Evolutionary conservation across 1,140 invertebrate species (phyloP), one percentile per base, ranked within the genome.

Genomic region (Cyrtorhinus lividipennis): DNA sequence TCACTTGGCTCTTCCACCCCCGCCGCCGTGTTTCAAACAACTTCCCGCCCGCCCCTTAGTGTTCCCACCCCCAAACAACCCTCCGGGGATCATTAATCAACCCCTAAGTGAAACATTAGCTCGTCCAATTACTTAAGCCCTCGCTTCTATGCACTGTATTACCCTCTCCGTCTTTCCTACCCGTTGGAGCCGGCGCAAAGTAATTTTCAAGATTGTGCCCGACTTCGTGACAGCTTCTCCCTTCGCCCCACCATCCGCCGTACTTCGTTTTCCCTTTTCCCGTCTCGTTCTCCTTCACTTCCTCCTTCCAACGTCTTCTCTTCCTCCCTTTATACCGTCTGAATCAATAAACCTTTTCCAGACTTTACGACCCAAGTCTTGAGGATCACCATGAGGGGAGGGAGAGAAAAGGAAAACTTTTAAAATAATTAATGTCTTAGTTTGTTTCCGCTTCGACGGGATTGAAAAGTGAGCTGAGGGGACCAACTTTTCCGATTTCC

Each of bases 41-140:
- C 30, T 15, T 15, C 30, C 30, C 30, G 30, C 30, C n/a, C n/a
- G n/a, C n/a, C n/a, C n/a, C n/a, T n/a, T n/a, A n/a, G n/a, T n/a
- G n/a, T n/a, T n/a, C 46, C 46, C 46, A 20, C 46, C 46, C 23
- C 46, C 24, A 57, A 57, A 57, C 56, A 57, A 57, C 56, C 56
- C 56, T 57, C 56, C 23, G 24, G 56, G 56, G 56, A 57, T 57
- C 56, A 57, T 57, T 57, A 57, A 57, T 57, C 56, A 57, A 57
- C 56, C 24, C 56, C 56, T 57, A 57, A 57, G 56, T 57, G 56
- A 57, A 57, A 57, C 56, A 57, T 57, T 57, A 57, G 56, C 56
- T 57, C 56, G 18, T 57, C 56, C 56, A 57, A 57, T 57, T 57
- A 57, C 56, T 57, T 57, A 57, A 57, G 56, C 56, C 24, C 56